These are phyloP conservation scores for Plectrocnemia conspersa DNA, from an alignment of 1,140 invertebrate genomes.

Conservation along the genomic window DNA sequence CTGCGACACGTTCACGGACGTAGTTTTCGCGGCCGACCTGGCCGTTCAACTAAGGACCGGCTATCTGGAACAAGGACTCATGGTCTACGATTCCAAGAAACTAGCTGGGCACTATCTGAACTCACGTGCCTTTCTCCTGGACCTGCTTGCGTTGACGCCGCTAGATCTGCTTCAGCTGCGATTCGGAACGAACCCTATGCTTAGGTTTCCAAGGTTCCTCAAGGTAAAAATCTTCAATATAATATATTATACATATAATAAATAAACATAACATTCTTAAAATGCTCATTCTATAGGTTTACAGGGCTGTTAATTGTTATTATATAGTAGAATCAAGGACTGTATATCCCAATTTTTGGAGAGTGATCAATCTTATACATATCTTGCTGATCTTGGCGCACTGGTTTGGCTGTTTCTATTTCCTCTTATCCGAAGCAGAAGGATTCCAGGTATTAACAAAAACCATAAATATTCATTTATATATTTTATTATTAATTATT, in stretches of 20 bases:
- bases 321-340: conserved; percentile 94
- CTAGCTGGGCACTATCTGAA: conserved; percentile 83
- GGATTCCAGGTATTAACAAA: conserved; percentile 70
- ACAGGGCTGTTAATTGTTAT: conserved; percentile 87
- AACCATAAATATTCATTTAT: too few species aligned
- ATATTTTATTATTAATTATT: not conserved
- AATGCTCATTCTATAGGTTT: conserved; percentile 57
- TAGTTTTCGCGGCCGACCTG: conserved; percentile 83
- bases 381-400: conserved; percentile 91
- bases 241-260: conserved; percentile 1
- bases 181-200: conserved; percentile 72
- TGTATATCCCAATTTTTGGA: conserved; percentile 92
- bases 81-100: conserved; percentile 89
- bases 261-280: not conserved
- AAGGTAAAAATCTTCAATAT: conserved; percentile 52
- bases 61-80: conserved; percentile 91
- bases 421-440: conserved; percentile 87
- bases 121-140: conserved; percentile 81
- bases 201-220: conserved; percentile 77
- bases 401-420: conserved; percentile 98
- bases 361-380: conserved; percentile 92
- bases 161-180: conserved; percentile 80
- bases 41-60: conserved; percentile 88
- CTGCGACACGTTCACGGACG: conserved; percentile 78
- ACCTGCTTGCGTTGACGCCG: conserved; percentile 77